A percentile compares a stretch with the other conserved stretches of the same genome.
Evolutionary conservation across 2,888 invertebrate genomes (phyloP).

Genomic region (Oscheius sp.): DNA sequence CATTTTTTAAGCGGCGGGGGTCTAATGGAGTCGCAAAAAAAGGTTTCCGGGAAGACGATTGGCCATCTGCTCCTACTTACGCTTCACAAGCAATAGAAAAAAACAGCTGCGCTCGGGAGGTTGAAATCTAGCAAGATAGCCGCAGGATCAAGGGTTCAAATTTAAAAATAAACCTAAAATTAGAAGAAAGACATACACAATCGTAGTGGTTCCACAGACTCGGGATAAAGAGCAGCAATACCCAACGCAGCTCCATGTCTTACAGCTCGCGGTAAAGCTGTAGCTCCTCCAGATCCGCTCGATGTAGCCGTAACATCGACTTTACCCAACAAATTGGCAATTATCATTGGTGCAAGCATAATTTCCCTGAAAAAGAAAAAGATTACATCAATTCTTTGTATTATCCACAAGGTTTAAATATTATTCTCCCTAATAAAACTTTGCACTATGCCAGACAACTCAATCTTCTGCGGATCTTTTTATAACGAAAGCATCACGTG

Average conservation of each 20-base stretch:
- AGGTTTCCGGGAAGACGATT: neutral
- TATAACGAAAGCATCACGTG: too few relatives aligned
- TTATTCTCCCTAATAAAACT: neutral
- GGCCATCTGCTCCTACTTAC: constrained; percentile 7
- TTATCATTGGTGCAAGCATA: constrained; percentile 66
- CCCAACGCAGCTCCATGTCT: constrained; percentile 66
- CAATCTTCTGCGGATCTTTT: too few relatives aligned
- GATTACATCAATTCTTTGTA: too few relatives aligned
- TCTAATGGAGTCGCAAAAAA: neutral
- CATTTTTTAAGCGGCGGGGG: constrained; percentile 19
- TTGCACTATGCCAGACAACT: neutral
- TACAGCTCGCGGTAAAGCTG: constrained; percentile 65
- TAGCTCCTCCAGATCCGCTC: constrained; percentile 58
- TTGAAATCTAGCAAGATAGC: too few relatives aligned
- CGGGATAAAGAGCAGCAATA: constrained; percentile 68
- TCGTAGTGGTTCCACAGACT: constrained; percentile 57
- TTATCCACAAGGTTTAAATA: neutral
- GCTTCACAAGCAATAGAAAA: neutral
- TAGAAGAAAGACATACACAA: constrained; percentile 47
- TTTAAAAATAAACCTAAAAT: neutral
- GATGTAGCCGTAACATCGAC: constrained; percentile 64
- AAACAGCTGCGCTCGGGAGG: too few relatives aligned
- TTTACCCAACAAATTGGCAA: constrained; percentile 61
- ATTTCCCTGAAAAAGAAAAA: constrained; percentile 60
- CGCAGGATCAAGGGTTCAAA: neutral